Conservation (phyloP, 2,888 invertebrate species). For the Fragum sueziense region DNA sequence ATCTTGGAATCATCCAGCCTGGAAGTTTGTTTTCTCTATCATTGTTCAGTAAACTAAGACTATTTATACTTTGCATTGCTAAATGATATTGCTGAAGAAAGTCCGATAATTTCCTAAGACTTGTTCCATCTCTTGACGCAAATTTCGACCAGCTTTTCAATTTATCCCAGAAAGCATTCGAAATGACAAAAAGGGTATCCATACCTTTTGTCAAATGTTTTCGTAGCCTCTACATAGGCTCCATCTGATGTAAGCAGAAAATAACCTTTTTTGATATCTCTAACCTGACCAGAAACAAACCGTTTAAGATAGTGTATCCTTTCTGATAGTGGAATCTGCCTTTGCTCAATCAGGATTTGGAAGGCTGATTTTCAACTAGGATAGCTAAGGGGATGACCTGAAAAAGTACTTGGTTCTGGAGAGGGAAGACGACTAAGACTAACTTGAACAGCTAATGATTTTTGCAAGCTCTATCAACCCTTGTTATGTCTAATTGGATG, state of each 20-base stretch:
- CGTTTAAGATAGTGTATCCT: slow-evolving; percentile 36
- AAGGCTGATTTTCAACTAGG: slow-evolving; percentile 30
- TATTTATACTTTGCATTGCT: too few relatives aligned
- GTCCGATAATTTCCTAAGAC: too few relatives aligned
- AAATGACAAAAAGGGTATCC: too few relatives aligned
- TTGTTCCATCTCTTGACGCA: too few relatives aligned
- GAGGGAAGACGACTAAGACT: slow-evolving; percentile 40
- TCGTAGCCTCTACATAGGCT: slow-evolving; percentile 51
- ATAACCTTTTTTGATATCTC: slow-evolving; percentile 27
- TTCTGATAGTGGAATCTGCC: slow-evolving; percentile 19
- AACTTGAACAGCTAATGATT: slow-evolving; percentile 47
- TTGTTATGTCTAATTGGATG: too few relatives aligned
- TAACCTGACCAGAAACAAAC: slow-evolving; percentile 16
- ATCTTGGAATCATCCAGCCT: too few relatives aligned
- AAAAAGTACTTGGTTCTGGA: slow-evolving; percentile 45
- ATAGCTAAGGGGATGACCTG: slow-evolving; percentile 25
- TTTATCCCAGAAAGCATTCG: too few relatives aligned
- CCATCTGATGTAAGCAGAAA: slow-evolving; percentile 47
- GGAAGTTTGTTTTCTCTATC: too few relatives aligned
- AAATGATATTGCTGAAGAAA: too few relatives aligned
- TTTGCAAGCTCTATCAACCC: too few relatives aligned
- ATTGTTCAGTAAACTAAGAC: too few relatives aligned
- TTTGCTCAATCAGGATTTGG: slow-evolving; percentile 24
- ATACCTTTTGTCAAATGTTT: slow-evolving; percentile 47
- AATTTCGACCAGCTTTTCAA: too few relatives aligned